phyloP scores from a whole-genome alignment of 2,797 vertebrate genomes.

The Melanitta fusca region DNA sequence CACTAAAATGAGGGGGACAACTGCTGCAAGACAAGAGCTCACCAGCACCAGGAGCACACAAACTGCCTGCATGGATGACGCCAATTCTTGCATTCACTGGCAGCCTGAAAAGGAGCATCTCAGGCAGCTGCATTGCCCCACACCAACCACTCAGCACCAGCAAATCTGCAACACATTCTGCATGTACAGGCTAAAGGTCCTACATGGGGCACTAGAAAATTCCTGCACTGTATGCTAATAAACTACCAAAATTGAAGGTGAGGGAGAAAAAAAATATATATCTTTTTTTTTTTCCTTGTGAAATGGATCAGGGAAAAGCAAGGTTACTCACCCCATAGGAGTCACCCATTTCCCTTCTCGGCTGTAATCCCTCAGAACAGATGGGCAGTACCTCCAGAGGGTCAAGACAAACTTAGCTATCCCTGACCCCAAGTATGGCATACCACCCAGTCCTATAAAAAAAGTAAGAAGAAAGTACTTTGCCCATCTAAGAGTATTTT shows the following conservation, averaged over 20 bases:
- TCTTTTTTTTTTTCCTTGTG: slow-evolving; percentile 4
- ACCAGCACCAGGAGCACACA: not conserved
- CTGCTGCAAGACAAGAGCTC: not conserved
- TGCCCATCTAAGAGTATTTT: slow-evolving; percentile 50
- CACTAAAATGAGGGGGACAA: not conserved
- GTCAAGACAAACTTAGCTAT: slow-evolving; percentile 65
- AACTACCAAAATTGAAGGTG: not conserved
- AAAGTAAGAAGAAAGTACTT: slow-evolving; percentile 67
- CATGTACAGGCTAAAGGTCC: not conserved
- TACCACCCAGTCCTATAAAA: slow-evolving; percentile 71
- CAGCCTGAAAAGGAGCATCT: rapidly evolving
- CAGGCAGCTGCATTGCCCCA: not conserved
- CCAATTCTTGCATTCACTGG: not conserved
- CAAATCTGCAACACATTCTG: not conserved
- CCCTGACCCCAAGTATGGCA: slow-evolving; percentile 65
- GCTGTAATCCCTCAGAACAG: slow-evolving; percentile 65
- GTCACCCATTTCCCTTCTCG: slow-evolving; percentile 49
- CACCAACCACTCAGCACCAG: not conserved
- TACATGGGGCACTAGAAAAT: not conserved
- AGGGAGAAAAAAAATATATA: not conserved
- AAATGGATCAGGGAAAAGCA: slow-evolving; percentile 59
- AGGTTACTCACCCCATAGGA: slow-evolving; percentile 65
- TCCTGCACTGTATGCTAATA: not conserved
- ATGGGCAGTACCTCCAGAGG: slow-evolving; percentile 67
- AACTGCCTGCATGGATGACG: not conserved